Conservation (phyloP, 2,113 vertebrate species). For the Fregata magnificens region DNA sequence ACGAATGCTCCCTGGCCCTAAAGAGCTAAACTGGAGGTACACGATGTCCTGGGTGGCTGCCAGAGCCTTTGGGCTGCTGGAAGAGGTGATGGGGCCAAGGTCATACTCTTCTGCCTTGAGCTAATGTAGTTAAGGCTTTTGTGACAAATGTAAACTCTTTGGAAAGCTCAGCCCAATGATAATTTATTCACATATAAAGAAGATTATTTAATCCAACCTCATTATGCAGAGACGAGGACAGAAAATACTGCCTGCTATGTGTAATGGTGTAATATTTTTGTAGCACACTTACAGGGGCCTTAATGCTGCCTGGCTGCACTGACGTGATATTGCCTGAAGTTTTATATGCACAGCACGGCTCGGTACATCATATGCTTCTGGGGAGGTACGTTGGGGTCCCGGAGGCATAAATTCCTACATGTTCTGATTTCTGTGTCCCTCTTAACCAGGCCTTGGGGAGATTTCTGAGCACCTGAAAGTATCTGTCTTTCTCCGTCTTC, state of each 20-base stretch:
- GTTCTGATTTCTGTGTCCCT: neutral
- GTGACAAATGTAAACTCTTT: neutral
- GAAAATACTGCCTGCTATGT: neutral
- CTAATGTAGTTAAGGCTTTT: neutral
- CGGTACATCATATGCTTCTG: conserved; percentile 14
- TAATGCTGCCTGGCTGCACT: conserved; percentile 27
- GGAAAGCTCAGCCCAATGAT: neutral
- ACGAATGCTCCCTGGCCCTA: too few species aligned
- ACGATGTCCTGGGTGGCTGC: too few species aligned
- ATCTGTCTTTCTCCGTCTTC: neutral
- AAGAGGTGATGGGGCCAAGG: neutral
- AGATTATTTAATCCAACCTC: neutral
- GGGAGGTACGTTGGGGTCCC: neutral
- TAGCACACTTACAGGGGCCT: neutral
- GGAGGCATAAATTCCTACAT: neutral
- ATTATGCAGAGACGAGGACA: neutral
- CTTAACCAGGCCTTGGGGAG: neutral
- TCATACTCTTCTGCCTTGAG: fast-evolving
- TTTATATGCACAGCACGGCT: conserved; percentile 4
- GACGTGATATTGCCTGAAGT: conserved; percentile 25
- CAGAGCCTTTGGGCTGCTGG: neutral
- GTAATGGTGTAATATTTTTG: neutral
- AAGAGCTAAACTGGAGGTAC: neutral
- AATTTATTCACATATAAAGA: neutral
- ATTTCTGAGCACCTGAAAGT: neutral